Base-by-base conservation (phyloP, 1,140 invertebrate genomes). In the Aphaenogaster floridana region DNA sequence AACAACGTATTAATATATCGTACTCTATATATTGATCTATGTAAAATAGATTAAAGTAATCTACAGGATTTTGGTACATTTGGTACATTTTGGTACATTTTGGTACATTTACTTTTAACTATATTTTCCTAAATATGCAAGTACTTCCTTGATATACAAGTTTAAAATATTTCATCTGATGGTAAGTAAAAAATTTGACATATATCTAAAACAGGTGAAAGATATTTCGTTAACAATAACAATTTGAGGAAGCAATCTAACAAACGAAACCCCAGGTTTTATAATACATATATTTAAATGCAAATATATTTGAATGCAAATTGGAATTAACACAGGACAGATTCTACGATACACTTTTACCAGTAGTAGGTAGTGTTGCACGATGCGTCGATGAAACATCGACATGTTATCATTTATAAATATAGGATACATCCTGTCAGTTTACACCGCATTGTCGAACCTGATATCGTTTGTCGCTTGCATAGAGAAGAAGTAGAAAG, bases 401-500 rank as follows among this genome's bases (percentile, higher is more conserved):
- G 21, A 78, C 57, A 1, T 74, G 36, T 77, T 34, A 78, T 61
- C n/a, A 15, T 64, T 34, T 34, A 64, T 78, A 64, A 21, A 63
- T 78, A 34, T n/a, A 59, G 17, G 13, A 11, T 17, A 28, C 9
- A 9, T 36, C 15, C 15, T 45, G 36, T 64, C 15, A 21, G 17
- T 57, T 54, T 59, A 74, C 2, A 17, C 17, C 45, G 9, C 17
- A 11, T 59, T 74, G 15, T 15, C 11, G 7, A 76, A 7, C 34
- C 59, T 34, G 28, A 61, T 34, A 36, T 59, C 2, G 42, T 17
- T 69, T 28, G 50, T 39, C 28, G n/a, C 36, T 42, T 6, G 54
- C 54, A n/a, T 34, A 34, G 7, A 15, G 39, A 28, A 57, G 61
- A 45, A 36, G 2, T 50, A 50, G 4, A 36, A 64, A 76, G 21